Evolutionary conservation across 92 coral and sea anemone species (phyloP), one percentile per base, ranked within the genome.

Genomic region (Actinernus sp.): DNA sequence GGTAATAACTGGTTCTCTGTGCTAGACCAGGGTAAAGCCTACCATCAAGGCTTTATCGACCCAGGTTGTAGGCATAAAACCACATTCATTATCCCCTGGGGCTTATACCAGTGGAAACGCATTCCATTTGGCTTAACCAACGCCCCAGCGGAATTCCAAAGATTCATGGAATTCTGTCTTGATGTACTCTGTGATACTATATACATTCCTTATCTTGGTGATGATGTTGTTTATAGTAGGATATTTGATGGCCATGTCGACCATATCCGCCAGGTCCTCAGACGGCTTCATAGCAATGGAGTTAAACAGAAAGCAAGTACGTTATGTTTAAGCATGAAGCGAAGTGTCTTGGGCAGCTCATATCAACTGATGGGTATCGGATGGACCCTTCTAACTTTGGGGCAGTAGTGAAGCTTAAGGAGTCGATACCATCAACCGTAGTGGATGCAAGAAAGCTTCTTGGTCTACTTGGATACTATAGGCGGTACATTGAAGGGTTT

Each of bases 1-100:
- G 93, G 88, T 14, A 87, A 87, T 73, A 23, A 63, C 3, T 81
- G 88, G 84, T 86, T 86, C 47, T 66, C 78, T 23, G 85, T 82
- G 18, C 77, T 82, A 1, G 83, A 88, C 68, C 86, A 88, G 65
- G 78, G 85, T 1, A 82, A 82, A 48, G 55, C 55, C 21, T 48
- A 48, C 26, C 55, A 48, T 17, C 7, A 48, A 22, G 55, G 55
- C 21, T 48, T 48, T 22, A 17, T 48, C 9, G 55, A 48, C 26
- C 9, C 19, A 6, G 9, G 55, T 5, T 16, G 55, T 18, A 6
- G 26, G n/a, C n/a, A 16, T 16, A 16, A 16, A 18, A 48, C 55
- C 26, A 18, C 55, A 5, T 48, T 48, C 17, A 48, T 48, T 16
- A 48, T 18, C 7, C 55, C 65, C 30, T 25, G 87, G 82, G 83